These are phyloP conservation scores for Ameiurus melas DNA, from an alignment of 2,113 vertebrate species.

Conservation along the genomic window DNA sequence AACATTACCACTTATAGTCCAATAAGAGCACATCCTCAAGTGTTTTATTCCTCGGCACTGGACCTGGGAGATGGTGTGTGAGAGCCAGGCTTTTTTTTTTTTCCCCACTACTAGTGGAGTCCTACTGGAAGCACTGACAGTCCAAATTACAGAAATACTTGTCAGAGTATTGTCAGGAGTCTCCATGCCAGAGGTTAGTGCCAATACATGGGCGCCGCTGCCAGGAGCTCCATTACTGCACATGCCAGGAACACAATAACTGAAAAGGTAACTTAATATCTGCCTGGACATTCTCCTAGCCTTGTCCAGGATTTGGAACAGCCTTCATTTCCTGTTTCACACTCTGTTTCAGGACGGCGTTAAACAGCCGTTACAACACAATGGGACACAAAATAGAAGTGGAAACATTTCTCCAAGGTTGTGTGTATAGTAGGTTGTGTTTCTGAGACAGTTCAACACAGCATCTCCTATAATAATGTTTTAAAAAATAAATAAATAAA, in stretches of 20 bases:
- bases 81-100: neutral
- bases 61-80: neutral
- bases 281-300: neutral
- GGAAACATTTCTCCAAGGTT: too few species aligned
- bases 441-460: neutral
- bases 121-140: neutral
- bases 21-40: neutral
- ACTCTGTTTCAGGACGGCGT: neutral
- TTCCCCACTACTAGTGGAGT: neutral
- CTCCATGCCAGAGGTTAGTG: neutral
- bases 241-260: neutral
- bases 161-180: neutral
- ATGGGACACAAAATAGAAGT: neutral
- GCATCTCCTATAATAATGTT: neutral
- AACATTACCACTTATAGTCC: neutral
- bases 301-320: neutral
- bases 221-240: neutral
- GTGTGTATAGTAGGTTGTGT: neutral
- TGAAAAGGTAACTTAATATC: neutral
- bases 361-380: neutral
- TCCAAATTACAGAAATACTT: neutral
- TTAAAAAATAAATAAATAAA: too few species aligned
- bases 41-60: neutral
- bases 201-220: neutral
- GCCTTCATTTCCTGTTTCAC: neutral